Base-by-base conservation (phyloP, 2,888 invertebrate genomes). In the Leptopilina syphax region DNA sequence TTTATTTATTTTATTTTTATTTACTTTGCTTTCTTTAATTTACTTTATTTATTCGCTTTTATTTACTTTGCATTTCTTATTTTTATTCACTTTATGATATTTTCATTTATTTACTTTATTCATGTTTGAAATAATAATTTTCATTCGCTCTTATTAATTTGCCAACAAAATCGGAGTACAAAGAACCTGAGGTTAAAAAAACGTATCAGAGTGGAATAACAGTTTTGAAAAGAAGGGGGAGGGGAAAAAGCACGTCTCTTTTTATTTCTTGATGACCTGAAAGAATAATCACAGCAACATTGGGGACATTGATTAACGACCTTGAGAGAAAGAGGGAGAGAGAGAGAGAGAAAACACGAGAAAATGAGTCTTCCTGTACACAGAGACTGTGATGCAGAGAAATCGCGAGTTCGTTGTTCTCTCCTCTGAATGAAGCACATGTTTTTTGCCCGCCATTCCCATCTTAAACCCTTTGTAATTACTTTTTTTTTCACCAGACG, bases 241-340 rank as follows among this genome's bases (percentile, higher is more conserved):
- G 10, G 12, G 10, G 57, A 73, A 73, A 13, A 73, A 3, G 9
- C 8, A 13, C n/a, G 27, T 57, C 57, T 60, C 34, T 73, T 57
- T 73, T 73, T 73, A 73, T 60, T 60, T 24, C 57, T 60, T n/a
- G 10, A 73, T 34, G 57, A 73, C 34, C 9, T 57, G 76, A 79
- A 83, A 83, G 81, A 83, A 81, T 83, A 81, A 83, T 83, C 83
- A 83, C 80, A 7, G 79, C 79, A 27, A 27, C 6, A 12, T 41
- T 73, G 77, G 65, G 57, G 81, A 83, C 81, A 54, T 83, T 83
- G 81, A 83, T 83, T 80, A 83, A 83, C 77, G 80, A 54, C 67
- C 13, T 57, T 54, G 50, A 66, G 34, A 44, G 44, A 44, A 5
- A 34, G 66, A 57, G 73, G 7, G 57, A 73, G 6, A 34, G 57